phyloP scores from a whole-genome alignment of 2,888 invertebrate species.

The Xylocampa areola region DNA sequence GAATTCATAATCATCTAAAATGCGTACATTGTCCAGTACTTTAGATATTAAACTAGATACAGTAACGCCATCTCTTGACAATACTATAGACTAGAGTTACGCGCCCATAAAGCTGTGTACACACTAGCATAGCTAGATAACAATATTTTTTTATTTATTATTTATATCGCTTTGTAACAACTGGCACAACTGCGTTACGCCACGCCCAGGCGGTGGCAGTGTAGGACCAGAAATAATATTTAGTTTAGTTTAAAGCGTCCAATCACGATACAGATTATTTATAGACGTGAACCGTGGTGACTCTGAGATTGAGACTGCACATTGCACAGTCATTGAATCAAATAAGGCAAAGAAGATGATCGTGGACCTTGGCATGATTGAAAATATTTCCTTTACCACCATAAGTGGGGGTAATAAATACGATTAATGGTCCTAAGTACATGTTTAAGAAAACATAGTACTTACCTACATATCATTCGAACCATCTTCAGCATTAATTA shows the following conservation, averaged over 20 bases:
- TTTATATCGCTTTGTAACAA: conserved; percentile 11
- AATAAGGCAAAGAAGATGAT: conserved; percentile 48
- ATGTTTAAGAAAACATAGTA: conserved; percentile 2
- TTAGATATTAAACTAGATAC: neutral
- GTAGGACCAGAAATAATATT: conserved; percentile 57
- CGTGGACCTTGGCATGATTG: conserved; percentile 41
- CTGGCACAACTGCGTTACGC: conserved; percentile 16
- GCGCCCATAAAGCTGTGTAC: conserved; percentile 41
- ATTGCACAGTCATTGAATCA: conserved; percentile 44
- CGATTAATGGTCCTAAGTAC: conserved; percentile 23
- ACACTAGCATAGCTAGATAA: conserved; percentile 25
- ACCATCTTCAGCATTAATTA: conserved; percentile 4
- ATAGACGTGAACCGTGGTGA: conserved; percentile 52
- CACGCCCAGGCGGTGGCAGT: conserved; percentile 28
- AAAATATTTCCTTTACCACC: conserved; percentile 40
- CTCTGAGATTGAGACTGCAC: conserved; percentile 35
- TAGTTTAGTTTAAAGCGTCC: conserved; percentile 52
- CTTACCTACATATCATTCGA: conserved; percentile 20
- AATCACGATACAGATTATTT: conserved; percentile 61
- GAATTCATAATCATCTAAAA: neutral
- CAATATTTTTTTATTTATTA: conserved; percentile 13
- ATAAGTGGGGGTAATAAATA: conserved; percentile 39
- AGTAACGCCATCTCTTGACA: conserved; percentile 51
- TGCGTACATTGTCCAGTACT: too few species aligned
- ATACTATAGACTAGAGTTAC: conserved; percentile 1